Evolutionary conservation across 1,140 invertebrate species (phyloP).

Genomic region (Eubasilissa regina): DNA sequence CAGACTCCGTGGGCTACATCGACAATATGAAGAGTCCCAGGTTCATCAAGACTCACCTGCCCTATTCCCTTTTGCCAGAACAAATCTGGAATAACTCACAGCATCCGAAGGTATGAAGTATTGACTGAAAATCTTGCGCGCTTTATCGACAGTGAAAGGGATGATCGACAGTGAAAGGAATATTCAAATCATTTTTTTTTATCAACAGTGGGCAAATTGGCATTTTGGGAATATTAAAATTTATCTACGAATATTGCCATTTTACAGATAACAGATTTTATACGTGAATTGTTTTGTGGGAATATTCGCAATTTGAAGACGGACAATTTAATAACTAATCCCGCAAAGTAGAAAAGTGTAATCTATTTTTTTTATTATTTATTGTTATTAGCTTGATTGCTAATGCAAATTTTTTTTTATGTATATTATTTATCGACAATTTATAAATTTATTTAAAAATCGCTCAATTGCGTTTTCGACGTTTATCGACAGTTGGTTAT

Average conservation of each 20-base stretch:
- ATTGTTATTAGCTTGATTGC: too few relatives aligned
- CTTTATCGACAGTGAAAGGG: not conserved
- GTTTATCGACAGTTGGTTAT: too few relatives aligned
- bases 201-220: not conserved
- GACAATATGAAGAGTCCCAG: slow-evolving; percentile 67
- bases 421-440: too few relatives aligned
- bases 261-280: not conserved
- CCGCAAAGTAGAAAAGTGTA: too few relatives aligned
- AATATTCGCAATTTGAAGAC: too few relatives aligned
- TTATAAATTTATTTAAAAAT: too few relatives aligned
- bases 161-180: not conserved
- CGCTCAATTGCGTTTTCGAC: too few relatives aligned
- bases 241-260: too few relatives aligned
- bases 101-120: slow-evolving; percentile 66
- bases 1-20: slow-evolving; percentile 65
- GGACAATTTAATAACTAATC: too few relatives aligned
- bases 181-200: not conserved
- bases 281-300: not conserved
- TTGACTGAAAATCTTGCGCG: not conserved
- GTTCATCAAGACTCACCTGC: slow-evolving; percentile 80
- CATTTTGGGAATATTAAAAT: not conserved
- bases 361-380: too few relatives aligned
- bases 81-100: slow-evolving; percentile 67
- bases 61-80: slow-evolving; percentile 74
- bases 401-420: too few relatives aligned